Evolutionary conservation across 64 coral and sea anemone genomes (phyloP).

Genomic region (Pocillopora damicornis): DNA sequence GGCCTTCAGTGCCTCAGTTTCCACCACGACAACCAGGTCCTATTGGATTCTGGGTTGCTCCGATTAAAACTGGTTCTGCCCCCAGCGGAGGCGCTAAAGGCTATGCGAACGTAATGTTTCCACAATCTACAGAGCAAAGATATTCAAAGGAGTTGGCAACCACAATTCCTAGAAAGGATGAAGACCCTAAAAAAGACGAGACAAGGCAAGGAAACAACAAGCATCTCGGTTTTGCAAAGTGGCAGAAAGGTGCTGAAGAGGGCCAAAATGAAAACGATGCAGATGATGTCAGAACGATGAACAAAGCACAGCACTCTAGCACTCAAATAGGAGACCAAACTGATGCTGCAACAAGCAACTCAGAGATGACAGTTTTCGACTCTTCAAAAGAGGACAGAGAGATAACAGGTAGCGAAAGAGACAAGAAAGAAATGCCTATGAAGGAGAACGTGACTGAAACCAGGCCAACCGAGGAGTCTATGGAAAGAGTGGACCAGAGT

Average conservation of each 20-base stretch:
- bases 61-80: neutral
- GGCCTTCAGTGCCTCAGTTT: neutral
- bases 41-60: conserved; percentile 12
- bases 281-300: neutral
- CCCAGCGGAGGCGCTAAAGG: neutral
- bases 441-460: neutral
- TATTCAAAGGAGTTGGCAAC: conserved; percentile 3
- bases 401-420: neutral
- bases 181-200: neutral
- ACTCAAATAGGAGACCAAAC: neutral
- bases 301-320: neutral
- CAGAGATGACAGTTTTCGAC: neutral
- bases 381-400: neutral
- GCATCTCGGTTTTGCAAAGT: neutral
- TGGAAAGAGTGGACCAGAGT: neutral
- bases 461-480: neutral
- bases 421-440: neutral
- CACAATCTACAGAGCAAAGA: neutral
- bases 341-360: neutral
- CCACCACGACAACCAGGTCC: neutral
- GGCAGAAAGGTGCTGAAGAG: neutral
- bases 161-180: neutral
- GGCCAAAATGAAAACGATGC: neutral
- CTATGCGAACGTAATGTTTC: neutral
- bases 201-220: neutral